A percentile compares a stretch with the other conserved stretches of the same genome.
Evolutionary conservation across 2,797 vertebrate species (phyloP).

Genomic region (Darevskia mixta): DNA sequence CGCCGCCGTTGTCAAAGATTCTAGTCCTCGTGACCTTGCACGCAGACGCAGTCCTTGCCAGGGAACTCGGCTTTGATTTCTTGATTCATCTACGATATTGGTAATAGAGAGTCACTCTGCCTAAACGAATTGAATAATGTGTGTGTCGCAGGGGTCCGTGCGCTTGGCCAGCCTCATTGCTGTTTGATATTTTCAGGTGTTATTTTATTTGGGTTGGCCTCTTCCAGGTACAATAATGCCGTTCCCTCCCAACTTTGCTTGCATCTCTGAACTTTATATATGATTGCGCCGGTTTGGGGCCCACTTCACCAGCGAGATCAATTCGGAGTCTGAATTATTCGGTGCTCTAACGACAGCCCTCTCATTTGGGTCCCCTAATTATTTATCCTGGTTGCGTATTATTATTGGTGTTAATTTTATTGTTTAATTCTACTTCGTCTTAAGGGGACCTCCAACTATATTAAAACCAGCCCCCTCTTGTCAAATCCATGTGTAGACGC

Average conservation of each 20-base stretch:
- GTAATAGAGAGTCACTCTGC: neutral
- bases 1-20: neutral
- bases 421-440: neutral
- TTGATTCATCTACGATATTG: neutral
- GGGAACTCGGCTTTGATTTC: neutral
- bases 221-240: too few relatives aligned
- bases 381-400: too few relatives aligned
- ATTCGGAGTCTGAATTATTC: neutral
- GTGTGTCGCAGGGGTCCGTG: neutral
- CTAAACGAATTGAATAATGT: neutral
- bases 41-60: neutral
- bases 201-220: neutral
- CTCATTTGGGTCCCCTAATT: neutral
- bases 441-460: neutral
- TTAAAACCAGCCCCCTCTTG: neutral
- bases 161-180: neutral
- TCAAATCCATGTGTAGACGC: neutral
- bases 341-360: neutral
- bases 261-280: neutral
- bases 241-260: neutral
- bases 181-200: neutral
- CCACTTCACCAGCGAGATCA: neutral
- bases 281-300: neutral
- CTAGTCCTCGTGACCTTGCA: neutral
- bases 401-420: neutral